A percentile compares a stretch with the other conserved stretches of the same genome.
Evolutionary conservation across 2,797 vertebrate genomes (phyloP).

Genomic region (Onychomys arenicola): DNA sequence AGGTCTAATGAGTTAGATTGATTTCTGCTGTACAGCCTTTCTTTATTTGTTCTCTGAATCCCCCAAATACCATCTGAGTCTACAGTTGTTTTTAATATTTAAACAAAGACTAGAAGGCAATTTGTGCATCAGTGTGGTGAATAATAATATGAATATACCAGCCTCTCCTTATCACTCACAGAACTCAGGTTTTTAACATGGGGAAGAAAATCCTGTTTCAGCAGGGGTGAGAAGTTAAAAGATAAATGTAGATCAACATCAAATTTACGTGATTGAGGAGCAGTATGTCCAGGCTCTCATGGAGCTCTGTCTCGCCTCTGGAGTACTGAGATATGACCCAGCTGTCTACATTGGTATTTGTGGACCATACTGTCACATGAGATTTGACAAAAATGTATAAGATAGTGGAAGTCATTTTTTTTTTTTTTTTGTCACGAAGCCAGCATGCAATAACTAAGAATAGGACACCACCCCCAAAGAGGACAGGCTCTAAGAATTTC

Average conservation of each 20-base stretch:
- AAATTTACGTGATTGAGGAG: constrained; percentile 49
- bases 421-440: constrained; percentile 14
- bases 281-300: neutral
- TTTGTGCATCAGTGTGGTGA: constrained; percentile 15
- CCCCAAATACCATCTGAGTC: constrained; percentile 51
- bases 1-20: constrained; percentile 46
- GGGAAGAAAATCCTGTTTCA: neutral
- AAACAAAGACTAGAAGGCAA: constrained; percentile 65
- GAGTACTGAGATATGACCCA: constrained; percentile 52
- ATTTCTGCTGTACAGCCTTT: constrained; percentile 66
- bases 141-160: constrained; percentile 6
- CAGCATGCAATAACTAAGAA: constrained; percentile 28
- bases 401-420: constrained; percentile 1
- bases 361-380: constrained; percentile 58
- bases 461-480: neutral
- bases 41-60: constrained; percentile 57
- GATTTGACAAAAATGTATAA: constrained; percentile 70
- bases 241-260: constrained; percentile 30
- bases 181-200: constrained; percentile 6
- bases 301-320: constrained; percentile 66
- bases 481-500: neutral
- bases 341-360: constrained; percentile 72
- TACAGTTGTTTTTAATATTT: constrained; percentile 64
- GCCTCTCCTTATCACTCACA: neutral
- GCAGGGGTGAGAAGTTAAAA: constrained; percentile 43